Percentiles rank a stretch among this genome's conserved stretches.
Conservation (phyloP, 2,888 invertebrate species). For the Dryococelus australis region DNA sequence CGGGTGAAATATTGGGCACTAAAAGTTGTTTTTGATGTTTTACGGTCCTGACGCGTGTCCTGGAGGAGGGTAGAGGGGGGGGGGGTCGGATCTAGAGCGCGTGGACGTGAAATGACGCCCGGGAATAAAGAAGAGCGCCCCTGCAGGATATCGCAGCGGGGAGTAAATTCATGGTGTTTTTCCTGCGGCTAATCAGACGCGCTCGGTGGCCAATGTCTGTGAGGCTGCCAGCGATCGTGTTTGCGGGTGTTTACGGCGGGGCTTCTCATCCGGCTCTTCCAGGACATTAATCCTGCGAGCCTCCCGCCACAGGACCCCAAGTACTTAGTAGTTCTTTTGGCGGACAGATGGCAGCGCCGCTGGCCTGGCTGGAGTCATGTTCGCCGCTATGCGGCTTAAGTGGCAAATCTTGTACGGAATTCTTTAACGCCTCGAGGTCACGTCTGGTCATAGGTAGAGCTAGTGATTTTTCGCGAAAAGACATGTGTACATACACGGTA, state of each 20-base stretch:
- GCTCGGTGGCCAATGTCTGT: neutral
- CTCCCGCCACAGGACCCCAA: too few species aligned
- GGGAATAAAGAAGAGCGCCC: neutral
- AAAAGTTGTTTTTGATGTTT: neutral
- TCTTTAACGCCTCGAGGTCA: too few species aligned
- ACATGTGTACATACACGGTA: too few species aligned
- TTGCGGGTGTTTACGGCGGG: neutral
- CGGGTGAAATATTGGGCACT: neutral
- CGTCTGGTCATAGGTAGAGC: too few species aligned
- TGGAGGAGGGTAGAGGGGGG: neutral
- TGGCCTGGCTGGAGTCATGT: neutral
- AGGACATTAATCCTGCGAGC: too few species aligned
- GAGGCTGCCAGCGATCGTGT: neutral
- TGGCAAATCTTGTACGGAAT: too few species aligned
- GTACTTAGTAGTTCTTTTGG: too few species aligned
- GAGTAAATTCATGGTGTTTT: neutral
- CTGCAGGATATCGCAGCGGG: neutral
- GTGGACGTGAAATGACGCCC: neutral
- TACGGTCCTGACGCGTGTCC: neutral
- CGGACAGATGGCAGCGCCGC: neutral
- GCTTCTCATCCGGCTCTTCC: neutral
- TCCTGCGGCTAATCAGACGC: neutral
- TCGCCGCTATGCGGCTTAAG: neutral
- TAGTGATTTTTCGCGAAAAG: too few species aligned
- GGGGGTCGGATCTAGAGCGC: neutral